Percentiles rank a stretch among this genome's conserved stretches.
Evolutionary conservation across 2,113 vertebrate species (phyloP).

Genomic region (Channa maculata): DNA sequence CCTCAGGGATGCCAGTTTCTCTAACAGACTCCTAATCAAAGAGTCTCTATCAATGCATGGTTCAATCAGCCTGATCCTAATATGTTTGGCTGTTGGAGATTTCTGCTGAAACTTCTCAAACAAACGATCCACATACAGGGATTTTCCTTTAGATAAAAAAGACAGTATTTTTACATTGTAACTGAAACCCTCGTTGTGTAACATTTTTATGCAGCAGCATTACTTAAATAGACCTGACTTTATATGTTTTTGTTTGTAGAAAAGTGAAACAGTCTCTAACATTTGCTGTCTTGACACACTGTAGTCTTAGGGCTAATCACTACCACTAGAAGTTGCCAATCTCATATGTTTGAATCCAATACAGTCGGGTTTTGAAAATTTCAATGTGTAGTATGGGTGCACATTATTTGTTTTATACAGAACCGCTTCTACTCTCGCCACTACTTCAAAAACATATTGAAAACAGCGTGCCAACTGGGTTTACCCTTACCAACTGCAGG

Average conservation of each 20-base stretch:
- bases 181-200: too few species aligned
- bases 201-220: too few species aligned
- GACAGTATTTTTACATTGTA: too few species aligned
- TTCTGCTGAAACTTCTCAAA: conserved; percentile 66
- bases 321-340: not conserved
- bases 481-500: conserved; percentile 81
- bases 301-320: too few species aligned
- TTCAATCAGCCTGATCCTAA: conserved; percentile 76
- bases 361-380: not conserved
- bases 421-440: not conserved
- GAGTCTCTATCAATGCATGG: conserved; percentile 67
- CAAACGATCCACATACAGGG: conserved; percentile 79
- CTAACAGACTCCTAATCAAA: conserved; percentile 69
- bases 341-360: not conserved
- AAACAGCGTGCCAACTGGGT: not conserved
- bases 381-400: not conserved
- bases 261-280: too few species aligned
- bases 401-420: not conserved
- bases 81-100: conserved; percentile 49
- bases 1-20: conserved; percentile 49
- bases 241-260: too few species aligned
- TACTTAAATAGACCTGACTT: too few species aligned
- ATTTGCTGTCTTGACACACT: too few species aligned
- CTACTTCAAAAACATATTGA: not conserved
- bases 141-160: conserved; percentile 76